These are phyloP conservation scores for Barnardius zonarius DNA, from an alignment of 2,113 vertebrate genomes.

Conservation along the genomic window DNA sequence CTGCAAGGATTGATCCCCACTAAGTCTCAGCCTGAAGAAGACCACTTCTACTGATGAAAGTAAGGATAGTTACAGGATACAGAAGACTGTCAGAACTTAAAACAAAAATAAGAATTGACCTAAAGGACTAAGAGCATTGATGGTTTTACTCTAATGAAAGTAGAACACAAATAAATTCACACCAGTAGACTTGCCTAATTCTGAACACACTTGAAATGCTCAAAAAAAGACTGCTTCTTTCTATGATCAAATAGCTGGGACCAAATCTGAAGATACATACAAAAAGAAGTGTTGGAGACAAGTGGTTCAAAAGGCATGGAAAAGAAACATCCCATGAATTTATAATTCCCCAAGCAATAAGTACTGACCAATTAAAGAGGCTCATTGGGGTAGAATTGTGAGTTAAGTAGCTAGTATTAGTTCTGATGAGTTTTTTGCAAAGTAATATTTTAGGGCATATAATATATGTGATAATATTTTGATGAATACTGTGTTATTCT, in stretches of 20 bases:
- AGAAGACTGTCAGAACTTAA: neutral
- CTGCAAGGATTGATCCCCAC: neutral
- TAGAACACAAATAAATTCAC: neutral
- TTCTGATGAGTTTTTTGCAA: neutral
- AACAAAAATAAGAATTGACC: neutral
- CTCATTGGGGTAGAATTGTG: neutral
- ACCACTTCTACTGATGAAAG: neutral
- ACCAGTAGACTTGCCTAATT: neutral
- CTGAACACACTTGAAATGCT: neutral
- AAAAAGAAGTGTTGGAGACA: neutral
- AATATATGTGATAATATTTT: neutral
- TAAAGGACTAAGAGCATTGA: neutral
- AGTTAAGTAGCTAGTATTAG: neutral
- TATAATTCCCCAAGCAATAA: neutral
- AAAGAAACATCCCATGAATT: neutral
- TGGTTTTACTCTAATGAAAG: neutral
- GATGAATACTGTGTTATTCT: neutral
- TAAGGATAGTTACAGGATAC: neutral
- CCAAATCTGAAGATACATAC: neutral
- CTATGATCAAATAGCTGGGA: neutral
- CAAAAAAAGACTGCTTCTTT: neutral
- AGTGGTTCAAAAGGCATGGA: neutral
- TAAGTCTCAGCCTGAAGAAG: neutral
- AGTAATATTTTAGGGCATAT: neutral
- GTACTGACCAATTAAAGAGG: neutral